Conservation (phyloP, 2,888 invertebrate species). For the Eueremaeus valkanovi region DNA sequence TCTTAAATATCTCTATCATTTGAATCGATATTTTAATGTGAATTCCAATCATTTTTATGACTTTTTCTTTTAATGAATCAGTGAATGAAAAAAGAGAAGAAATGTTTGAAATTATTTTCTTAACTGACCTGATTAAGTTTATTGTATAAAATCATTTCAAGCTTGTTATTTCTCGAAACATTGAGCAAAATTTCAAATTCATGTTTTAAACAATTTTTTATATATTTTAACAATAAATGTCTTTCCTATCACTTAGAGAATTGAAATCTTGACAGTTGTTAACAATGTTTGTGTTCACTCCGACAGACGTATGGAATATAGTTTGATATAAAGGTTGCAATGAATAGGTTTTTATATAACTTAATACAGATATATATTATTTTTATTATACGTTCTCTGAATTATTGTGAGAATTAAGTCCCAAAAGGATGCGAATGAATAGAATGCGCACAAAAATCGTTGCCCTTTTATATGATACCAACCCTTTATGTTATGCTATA, state of each 20-base stretch:
- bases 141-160: background rate
- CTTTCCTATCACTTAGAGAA: background rate
- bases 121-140: too few relatives aligned
- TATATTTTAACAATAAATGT: slow-evolving; percentile 3
- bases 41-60: too few relatives aligned
- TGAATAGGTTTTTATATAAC: background rate
- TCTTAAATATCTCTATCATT: too few relatives aligned
- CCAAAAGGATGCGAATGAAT: background rate
- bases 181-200: background rate
- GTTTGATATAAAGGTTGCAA: background rate
- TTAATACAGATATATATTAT: background rate
- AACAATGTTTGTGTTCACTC: background rate
- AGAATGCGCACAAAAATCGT: background rate
- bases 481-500: background rate
- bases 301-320: background rate
- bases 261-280: background rate
- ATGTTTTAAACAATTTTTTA: background rate
- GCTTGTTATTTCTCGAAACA: background rate
- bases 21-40: too few relatives aligned
- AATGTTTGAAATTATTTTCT: too few relatives aligned
- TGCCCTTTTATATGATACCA: background rate
- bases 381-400: background rate
- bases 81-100: too few relatives aligned
- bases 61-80: too few relatives aligned
- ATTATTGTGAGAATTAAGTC: background rate